Evolutionary conservation across 2,888 invertebrate genomes (phyloP), one percentile per base, ranked within the genome.

Genomic region (Lasius platythorax): DNA sequence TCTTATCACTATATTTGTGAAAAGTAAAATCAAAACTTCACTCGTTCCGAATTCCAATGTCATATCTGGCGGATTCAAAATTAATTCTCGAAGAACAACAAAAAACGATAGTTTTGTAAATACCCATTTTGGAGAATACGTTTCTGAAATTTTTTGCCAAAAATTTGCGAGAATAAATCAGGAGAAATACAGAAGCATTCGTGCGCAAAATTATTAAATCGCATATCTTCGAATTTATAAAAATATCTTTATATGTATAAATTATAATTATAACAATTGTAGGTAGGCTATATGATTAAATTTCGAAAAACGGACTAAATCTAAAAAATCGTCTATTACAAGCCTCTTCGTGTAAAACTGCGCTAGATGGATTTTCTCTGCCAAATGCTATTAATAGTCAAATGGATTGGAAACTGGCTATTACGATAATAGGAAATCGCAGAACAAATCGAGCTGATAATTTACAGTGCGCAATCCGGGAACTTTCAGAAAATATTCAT

Each of bases 321-420:
- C 53, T 68, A 56, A 83, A 84, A 72, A 87, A 86, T 67, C 50
- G 67, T 53, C 33, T 23, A 68, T 83, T 50, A 28, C 79, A n/a
- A 87, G 82, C 76, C 70, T 78, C 64, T 85, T 83, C 56, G 33
- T 53, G 58, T 56, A 72, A 87, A 89, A 85, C 68, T 30, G 4
- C 2, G 63, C 37, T 46, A 56, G 67, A 50, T 40, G 15, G 64
- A 90, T 90, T 92, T 92, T 92, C 89, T 88, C 89, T 90, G 88
- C 83, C 84, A 84, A 88, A 88, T 37, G 85, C 91, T 92, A 92
- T 92, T 92, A 91, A 92, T 92, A 92, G 91, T 85, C 61, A 67
- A 46, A 73, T 86, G 81, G 82, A 83, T 81, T 88, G 86, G 88
- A 89, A 87, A 91, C 85, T 50, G 64, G 23, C 23, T 23, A 23